Base-by-base conservation (phyloP, 2,113 vertebrate species). In the Fulica atra region DNA sequence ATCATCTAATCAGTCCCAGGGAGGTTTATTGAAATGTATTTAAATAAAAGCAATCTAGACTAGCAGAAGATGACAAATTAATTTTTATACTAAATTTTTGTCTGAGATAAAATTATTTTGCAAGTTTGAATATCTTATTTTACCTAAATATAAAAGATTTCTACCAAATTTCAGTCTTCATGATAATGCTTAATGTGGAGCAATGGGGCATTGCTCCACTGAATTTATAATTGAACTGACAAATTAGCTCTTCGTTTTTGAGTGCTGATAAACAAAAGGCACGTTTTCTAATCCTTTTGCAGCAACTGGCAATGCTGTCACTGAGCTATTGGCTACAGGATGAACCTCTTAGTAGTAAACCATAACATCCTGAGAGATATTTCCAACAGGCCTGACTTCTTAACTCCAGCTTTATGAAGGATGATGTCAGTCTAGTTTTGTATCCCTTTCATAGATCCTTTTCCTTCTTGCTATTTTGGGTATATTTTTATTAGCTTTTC, bases 1-100 rank as follows among this genome's bases (percentile, higher is more conserved):
- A 81, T 97, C 80, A 90, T 64, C 87, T 89, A 93, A 93, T 98
- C 97, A 96, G 91, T 96, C 93, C 74, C 70, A 87, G 83, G 93
- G 97, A 93, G 70, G 70, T 88, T 86, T 92, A 88, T 97, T 97
- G 97, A 93, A 86, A 95, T 95, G 83, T 91, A 85, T 87, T 95
- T 96, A 95, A 96, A 96, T 28, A 60, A 91, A 86, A 81, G 86
- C 77, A 95, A 63, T 92, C 42, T 74, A 80, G 92, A 92, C 77
- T 85, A 94, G 93, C 87, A 96, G 96, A 95, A 96, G 78, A 79
- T 66, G 81, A 61, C 50, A 78, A 88, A 92, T 81, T 79, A 82
- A 77, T 93, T 84, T 94, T 57, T 69, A 51, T 68, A 44, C 33
- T 69, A 70, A 76, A 40, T 88, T 87, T 82, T 87, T 88, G 76